A percentile compares a stretch with the other conserved stretches of the same genome.
These are phyloP conservation scores for Crotophaga sulcirostris DNA, from an alignment of 2,113 vertebrate species.

Conservation along the genomic window DNA sequence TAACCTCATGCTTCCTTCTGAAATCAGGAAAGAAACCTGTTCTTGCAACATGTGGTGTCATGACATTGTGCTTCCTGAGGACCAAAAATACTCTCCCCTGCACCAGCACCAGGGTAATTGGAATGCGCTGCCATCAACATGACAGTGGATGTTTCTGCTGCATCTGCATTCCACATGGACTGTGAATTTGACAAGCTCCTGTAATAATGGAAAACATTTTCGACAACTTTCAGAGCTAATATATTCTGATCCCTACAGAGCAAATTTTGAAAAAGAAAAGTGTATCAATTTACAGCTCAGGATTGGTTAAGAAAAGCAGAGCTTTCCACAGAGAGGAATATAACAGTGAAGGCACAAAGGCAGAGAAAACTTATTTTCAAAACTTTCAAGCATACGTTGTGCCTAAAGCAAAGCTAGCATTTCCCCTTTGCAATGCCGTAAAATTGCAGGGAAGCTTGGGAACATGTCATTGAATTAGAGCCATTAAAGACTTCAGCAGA, in stretches of 20 bases:
- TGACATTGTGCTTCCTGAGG: not conserved
- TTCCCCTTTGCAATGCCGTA: not conserved
- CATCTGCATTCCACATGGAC: slow-evolving; percentile 33
- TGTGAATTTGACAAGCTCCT: slow-evolving; percentile 26
- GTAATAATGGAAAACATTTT: slow-evolving; percentile 51
- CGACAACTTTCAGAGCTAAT: slow-evolving; percentile 28
- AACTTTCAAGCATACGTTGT: not conserved
- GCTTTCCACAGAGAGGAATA: slow-evolving; percentile 8
- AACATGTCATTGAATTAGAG: not conserved
- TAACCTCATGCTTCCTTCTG: not conserved
- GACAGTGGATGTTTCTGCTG: not conserved
- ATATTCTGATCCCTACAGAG: slow-evolving; percentile 49
- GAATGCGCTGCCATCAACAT: not conserved
- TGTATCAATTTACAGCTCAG: slow-evolving; percentile 1
- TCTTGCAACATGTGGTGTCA: not conserved
- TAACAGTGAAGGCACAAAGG: not conserved
- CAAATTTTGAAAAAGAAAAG: slow-evolving; percentile 37
- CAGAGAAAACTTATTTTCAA: slow-evolving; percentile 32
- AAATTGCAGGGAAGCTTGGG: not conserved
- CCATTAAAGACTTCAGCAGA: not conserved
- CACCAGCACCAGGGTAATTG: not conserved
- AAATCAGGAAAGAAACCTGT: not conserved
- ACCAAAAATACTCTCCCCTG: not conserved
- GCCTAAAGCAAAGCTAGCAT: not conserved
- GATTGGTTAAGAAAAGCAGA: slow-evolving; percentile 8